Base-by-base conservation (phyloP, 2,888 invertebrate species). In the Ophion slaviceki region DNA sequence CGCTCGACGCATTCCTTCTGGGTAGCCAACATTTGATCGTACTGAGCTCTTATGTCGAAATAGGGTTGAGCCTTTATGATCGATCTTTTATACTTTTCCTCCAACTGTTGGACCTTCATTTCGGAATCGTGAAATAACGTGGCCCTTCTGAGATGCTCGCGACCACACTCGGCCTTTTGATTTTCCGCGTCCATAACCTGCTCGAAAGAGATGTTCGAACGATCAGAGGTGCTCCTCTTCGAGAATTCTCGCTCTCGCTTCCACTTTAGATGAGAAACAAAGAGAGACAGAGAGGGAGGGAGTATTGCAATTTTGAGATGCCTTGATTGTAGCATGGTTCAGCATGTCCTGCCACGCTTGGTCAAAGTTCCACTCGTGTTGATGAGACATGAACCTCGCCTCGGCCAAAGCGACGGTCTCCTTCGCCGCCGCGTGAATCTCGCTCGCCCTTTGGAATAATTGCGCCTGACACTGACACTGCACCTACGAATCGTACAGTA, bases 331-430 rank as follows among this genome's bases (percentile, higher is more conserved):
- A 87, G 98, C 98, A 95, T 98, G 98, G 95, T 99, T 99, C 86
- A 99, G 96, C 96, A 98, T 98, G 94, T 99, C 99, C 94, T 99
- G 99, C 99, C 99, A 99, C 90, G 98, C 98, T 94, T 97, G 97
- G 94, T 99, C 98, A 94, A 99, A 98, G 94, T 98, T 97, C 96
- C 97, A 97, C 93, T 97, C 97, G 90, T 97, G 96, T 92, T 96
- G 96, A 91, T 97, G 95, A 93, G 93, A 95, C 91, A 95, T 93
- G 91, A 96, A 97, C 87, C 98, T 95, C 93, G 97, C 96, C 93
- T 99, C 99, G 0, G 99, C 99, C 70, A 98, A 93, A 0, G 97
- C 96, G 79, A 99, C 98, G 0, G 98, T 98, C 95, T 99, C 98
- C 94, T 98, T 98, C 0, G 99, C 99, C 1, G 98, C 98, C 68